Evolutionary conservation across 2,888 invertebrate species (phyloP).

Genomic region (Acrobasis suavella): DNA sequence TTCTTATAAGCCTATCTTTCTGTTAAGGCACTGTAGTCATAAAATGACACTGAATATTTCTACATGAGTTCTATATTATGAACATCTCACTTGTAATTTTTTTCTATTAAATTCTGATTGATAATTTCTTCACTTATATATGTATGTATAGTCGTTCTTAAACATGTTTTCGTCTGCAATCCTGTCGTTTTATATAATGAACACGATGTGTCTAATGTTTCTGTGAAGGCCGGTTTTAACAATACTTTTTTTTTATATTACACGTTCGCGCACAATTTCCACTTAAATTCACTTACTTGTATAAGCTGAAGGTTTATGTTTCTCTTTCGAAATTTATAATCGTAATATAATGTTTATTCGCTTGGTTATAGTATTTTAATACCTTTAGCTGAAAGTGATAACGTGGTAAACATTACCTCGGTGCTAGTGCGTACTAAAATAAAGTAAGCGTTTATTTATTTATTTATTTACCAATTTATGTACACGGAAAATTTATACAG

Average conservation of each 20-base stretch:
- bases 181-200: no score
- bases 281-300: not conserved
- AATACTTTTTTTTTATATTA: not conserved
- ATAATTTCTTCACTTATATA: no score
- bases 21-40: no score
- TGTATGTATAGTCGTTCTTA: no score
- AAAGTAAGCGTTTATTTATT: not conserved
- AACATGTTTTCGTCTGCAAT: no score
- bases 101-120: no score
- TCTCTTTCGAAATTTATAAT: slow-evolving; percentile 10
- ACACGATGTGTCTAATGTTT: not conserved
- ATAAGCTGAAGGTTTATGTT: slow-evolving; percentile 4
- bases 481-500: no score
- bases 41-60: no score
- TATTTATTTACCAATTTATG: no score
- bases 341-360: slow-evolving; percentile 10
- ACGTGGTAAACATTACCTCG: not conserved
- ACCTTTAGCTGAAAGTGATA: not conserved
- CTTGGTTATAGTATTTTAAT: slow-evolving; percentile 7
- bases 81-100: no score
- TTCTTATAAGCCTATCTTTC: no score
- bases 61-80: no score
- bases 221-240: not conserved
- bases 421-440: not conserved
- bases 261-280: not conserved